Evolutionary conservation across 2,888 invertebrate genomes (phyloP), one percentile per base, ranked within the genome.

Genomic region (Drosophila peninsularis): DNA sequence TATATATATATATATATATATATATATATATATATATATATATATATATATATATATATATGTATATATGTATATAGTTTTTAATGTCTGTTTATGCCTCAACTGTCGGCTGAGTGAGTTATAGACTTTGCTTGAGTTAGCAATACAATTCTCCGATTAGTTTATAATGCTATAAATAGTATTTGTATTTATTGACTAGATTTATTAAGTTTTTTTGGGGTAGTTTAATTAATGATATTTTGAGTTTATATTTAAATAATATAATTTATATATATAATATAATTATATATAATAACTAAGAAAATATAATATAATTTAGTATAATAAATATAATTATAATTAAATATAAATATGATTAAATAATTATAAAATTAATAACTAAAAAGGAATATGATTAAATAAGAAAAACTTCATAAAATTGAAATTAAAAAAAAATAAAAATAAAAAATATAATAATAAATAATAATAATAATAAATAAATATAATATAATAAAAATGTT

Each of bases 21-120:
- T n/a, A n/a, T n/a, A n/a, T n/a, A n/a, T n/a, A n/a, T n/a, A n/a
- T n/a, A n/a, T n/a, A n/a, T n/a, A n/a, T n/a, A n/a, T n/a, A n/a
- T n/a, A n/a, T n/a, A n/a, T n/a, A n/a, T n/a, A n/a, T n/a, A n/a
- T n/a, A n/a, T n/a, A n/a, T n/a, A n/a, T n/a, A n/a, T n/a, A n/a
- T n/a, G n/a, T n/a, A n/a, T n/a, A 5, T 24, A 24, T 24, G 24
- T 24, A 2, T 24, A 24, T 24, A 5, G 17, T 27, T 5, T 24
- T 42, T 27, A 34, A 19, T 61, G 32, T 6, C 32, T 24, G 58
- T 41, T 41, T 41, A 32, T 19, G 17, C 17, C 17, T 5, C 17
- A 58, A 32, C 19, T 32, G 7, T 9, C 5, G 24, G n/a, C 13
- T 21, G 19, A 60, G 19, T 58, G 44, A 45, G 10, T 45, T 62